Base-by-base conservation (phyloP, 2,888 invertebrate species). In the Pherbina coryleti region DNA sequence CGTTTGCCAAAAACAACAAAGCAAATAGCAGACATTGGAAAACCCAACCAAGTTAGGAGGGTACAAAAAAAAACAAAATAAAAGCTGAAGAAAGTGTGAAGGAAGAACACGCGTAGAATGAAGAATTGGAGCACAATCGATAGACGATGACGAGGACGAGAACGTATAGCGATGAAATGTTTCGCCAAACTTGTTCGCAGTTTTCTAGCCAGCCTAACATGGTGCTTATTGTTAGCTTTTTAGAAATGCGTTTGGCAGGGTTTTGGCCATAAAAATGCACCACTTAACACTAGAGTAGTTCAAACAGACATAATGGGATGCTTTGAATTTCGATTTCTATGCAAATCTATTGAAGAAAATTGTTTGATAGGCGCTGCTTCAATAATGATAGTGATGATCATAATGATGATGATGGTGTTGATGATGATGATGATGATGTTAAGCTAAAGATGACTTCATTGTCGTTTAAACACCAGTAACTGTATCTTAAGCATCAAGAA, bases 371-470 rank as follows among this genome's bases (percentile, higher is more conserved):
- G 9, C n/a, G 69, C n/a, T n/a, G n/a, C n/a, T n/a, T n/a, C n/a
- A n/a, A n/a, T n/a, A n/a, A 25, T 51, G 55, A 0, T 71, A 25
- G 3, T 31, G 31, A 19, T 55, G 57, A n/a, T 57, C 37, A 57
- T 72, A 4, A 34, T 57, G 55, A 57, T 57, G 72, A 37, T 37
- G 44, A 49, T 14, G 74, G 51, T 62, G 74, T n/a, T 57, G 57
- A 57, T 72, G 17, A 34, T 57, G 55, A 57, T 57, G 72, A 37
- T 37, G 44, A 49, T 14, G 74, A 62, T 62, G 74, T n/a, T 72
- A 14, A n/a, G 31, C 4, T n/a, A 55, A 19, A 49, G 71, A 55
- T 53, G 37, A 31, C 37, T 11, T 31, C n/a, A 34, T 28, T n/a
- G 22, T 17, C 60, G n/a, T 19, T 64, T 7, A 49, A 19, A 14